Conservation (phyloP, 2,797 vertebrate species). For the Pagetopsis macropterus region DNA sequence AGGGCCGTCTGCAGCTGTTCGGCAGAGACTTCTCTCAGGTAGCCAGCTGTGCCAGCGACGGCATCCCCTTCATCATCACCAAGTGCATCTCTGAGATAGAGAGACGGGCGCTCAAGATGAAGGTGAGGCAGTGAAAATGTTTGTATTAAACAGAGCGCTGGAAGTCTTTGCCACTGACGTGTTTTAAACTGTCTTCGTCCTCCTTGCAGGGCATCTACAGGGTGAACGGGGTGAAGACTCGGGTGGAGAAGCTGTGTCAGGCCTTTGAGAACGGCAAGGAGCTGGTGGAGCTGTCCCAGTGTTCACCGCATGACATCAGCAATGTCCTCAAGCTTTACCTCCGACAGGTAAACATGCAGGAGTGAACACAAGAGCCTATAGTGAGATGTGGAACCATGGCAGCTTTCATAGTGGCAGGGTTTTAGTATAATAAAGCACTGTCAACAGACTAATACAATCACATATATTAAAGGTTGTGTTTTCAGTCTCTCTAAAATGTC, state of each 20-base stretch:
- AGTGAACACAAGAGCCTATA: neutral
- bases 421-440: neutral
- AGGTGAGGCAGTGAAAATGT: constrained; percentile 78
- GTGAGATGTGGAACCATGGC: neutral
- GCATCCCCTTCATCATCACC: constrained; percentile 93
- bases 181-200: neutral
- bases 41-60: constrained; percentile 79
- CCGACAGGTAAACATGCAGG: constrained; percentile 85
- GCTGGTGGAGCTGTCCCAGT: constrained; percentile 95
- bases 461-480: neutral
- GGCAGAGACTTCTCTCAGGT: constrained; percentile 89
- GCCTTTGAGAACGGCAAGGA: constrained; percentile 97
- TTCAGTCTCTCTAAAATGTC: neutral
- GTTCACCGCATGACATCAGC: constrained; percentile 95
- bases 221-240: constrained; percentile 95
- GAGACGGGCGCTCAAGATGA: constrained; percentile 90
- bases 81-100: constrained; percentile 95
- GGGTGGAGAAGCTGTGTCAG: constrained; percentile 98
- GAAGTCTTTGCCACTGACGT: neutral
- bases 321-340: constrained; percentile 98
- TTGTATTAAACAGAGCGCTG: neutral
- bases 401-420: neutral
- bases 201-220: constrained; percentile 93
- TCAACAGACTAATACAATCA: neutral
- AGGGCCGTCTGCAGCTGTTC: constrained; percentile 91